Percentiles rank a stretch among this genome's conserved stretches.
Evolutionary conservation across 1,140 invertebrate genomes (phyloP).

Genomic region (Ceratosolen fusciceps): DNA sequence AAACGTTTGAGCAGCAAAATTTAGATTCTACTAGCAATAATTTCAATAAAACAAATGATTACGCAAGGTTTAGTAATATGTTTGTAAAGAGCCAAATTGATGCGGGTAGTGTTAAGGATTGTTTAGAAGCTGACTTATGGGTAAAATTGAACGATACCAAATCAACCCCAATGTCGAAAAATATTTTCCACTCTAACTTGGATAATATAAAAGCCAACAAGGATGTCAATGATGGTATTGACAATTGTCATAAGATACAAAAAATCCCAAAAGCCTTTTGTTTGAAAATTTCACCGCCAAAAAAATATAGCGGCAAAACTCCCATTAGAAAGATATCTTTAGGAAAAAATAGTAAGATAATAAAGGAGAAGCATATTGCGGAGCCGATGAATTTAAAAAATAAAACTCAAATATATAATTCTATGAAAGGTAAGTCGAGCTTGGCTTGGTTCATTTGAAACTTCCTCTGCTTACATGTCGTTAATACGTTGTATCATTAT

Average conservation of each 20-base stretch:
- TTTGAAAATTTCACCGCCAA: conserved; percentile 62
- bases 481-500: too few relatives aligned
- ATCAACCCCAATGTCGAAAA: conserved; percentile 31
- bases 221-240: not conserved
- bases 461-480: too few relatives aligned
- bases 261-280: conserved; percentile 45
- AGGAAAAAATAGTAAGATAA: conserved; percentile 53
- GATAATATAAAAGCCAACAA: conserved; percentile 45
- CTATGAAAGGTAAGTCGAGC: conserved; percentile 37
- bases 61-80: conserved; percentile 1
- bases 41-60: conserved; percentile 16
- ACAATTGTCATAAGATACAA: not conserved
- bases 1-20: conserved; percentile 47
- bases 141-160: conserved; percentile 50
- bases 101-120: conserved; percentile 50
- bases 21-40: conserved; percentile 44
- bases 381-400: conserved; percentile 51
- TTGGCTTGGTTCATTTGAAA: not conserved
- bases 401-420: conserved; percentile 55
- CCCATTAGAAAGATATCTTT: conserved; percentile 51
- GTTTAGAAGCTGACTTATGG: conserved; percentile 63
- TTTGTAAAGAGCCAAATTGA: conserved; percentile 48
- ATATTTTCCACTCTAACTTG: conserved; percentile 31
- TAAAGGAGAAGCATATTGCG: conserved; percentile 54
- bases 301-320: conserved; percentile 29